Percentiles rank a stretch among this genome's conserved stretches.
phyloP scores from a whole-genome alignment of 2,113 vertebrate species.

The Chrysemys picta region DNA sequence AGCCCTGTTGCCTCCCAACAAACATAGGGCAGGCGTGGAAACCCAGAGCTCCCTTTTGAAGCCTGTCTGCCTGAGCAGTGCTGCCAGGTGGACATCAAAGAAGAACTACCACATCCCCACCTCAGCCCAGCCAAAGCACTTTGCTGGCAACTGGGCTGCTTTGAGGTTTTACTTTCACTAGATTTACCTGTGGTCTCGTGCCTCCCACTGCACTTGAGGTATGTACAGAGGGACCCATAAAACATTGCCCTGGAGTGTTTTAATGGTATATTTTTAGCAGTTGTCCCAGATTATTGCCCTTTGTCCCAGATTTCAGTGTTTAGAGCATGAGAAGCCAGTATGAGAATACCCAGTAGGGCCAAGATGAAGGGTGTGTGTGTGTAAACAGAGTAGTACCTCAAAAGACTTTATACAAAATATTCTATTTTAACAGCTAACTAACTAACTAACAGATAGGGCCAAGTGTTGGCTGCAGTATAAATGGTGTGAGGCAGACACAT shows the following conservation, averaged over 20 bases:
- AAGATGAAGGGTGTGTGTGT: neutral
- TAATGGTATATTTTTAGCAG: constrained; percentile 63
- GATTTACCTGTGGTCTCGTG: constrained; percentile 40
- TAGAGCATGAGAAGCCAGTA: constrained; percentile 14
- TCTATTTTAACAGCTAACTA: constrained; percentile 6
- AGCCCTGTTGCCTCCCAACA: neutral
- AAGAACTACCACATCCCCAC: neutral
- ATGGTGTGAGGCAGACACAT: constrained; percentile 40
- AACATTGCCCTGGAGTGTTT: constrained; percentile 21
- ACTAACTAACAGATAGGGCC: constrained; percentile 47
- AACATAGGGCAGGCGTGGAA: rapidly evolving
- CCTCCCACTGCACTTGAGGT: neutral
- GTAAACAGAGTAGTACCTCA: neutral
- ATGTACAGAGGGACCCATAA: constrained; percentile 27
- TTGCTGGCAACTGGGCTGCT: neutral
- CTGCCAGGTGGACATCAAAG: neutral
- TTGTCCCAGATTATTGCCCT: constrained; percentile 66
- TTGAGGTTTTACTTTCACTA: neutral
- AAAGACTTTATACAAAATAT: constrained; percentile 53
- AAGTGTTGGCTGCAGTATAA: neutral
- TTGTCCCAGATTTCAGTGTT: constrained; percentile 66
- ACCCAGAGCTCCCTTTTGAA: neutral
- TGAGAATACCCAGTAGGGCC: constrained; percentile 20
- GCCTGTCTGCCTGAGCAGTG: neutral
- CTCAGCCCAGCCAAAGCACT: neutral